Evolutionary conservation across 2,888 invertebrate genomes (phyloP), one percentile per base, ranked within the genome.

Genomic region (Flabesymbios commensalis): DNA sequence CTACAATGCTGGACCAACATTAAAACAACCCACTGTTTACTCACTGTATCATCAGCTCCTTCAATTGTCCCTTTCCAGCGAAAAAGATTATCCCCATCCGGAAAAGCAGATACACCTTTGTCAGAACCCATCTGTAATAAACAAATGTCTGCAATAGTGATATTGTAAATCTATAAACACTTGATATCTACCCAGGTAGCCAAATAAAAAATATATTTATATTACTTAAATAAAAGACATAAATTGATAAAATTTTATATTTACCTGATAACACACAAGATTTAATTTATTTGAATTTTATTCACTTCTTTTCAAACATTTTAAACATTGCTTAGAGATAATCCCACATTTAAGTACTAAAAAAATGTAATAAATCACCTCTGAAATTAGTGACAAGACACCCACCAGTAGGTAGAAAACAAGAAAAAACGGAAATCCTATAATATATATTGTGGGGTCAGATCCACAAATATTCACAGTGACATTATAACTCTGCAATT

Each of bases 41-140:
- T 33, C 3, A 88, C 94, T 26, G 96, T 95, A 67, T 92, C 94
- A 65, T 86, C 86, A 0, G 95, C 93, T 1, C 97, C 97, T 73
- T 87, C 85, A 68, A 97, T 93, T n/a, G 96, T 97, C 19, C 94
- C 96, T 72, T 95, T 89, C 97, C 97, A 97, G 83, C 90, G 92
- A 81, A 96, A 96, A 51, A 97, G 86, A 83, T 95, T 96, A 80
- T 96, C 95, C 66, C 94, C 93, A 73, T 95, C 94, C 0, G 97
- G 97, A 84, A 97, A 97, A 17, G 96, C 96, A 22, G 96, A 94
- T 64, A 97, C 91, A 26, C 92, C 92, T 83, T 92, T 93, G 80
- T 94, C 94, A 54, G 89, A 88, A 63, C 89, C 89, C 87, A 92
- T 91, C 71, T 71, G 83, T 10, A 57, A 45, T 24, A 53, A 10